Percentiles rank a stretch among this genome's conserved stretches.
phyloP scores from a whole-genome alignment of 2,797 vertebrate genomes.

The Pygocentrus nattereri region DNA sequence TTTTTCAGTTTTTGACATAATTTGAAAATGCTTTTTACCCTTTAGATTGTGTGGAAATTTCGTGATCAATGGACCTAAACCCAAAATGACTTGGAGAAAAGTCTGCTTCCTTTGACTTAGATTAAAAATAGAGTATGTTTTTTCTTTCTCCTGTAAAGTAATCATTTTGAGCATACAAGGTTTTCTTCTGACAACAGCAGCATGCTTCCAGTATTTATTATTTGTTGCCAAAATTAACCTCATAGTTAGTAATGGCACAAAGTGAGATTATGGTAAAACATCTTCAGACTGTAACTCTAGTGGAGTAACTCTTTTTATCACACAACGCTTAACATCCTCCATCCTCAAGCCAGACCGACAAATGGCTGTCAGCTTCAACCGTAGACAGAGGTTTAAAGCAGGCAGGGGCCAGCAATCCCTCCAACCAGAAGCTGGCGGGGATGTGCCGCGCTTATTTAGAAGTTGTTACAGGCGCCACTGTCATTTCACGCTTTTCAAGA shows the following conservation, averaged over 20 bases:
- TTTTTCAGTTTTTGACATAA: too few relatives aligned
- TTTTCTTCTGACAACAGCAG: too few relatives aligned
- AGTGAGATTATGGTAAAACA: background rate
- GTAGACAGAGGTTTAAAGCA: constrained; percentile 49
- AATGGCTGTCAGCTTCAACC: constrained; percentile 50
- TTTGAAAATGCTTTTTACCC: too few relatives aligned
- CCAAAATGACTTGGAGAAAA: too few relatives aligned
- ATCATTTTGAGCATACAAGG: too few relatives aligned
- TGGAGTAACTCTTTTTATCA: background rate
- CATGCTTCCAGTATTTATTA: background rate
- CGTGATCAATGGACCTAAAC: too few relatives aligned
- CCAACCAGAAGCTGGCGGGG: constrained; percentile 27
- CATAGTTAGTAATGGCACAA: background rate
- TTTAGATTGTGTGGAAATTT: too few relatives aligned
- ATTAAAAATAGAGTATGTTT: too few relatives aligned
- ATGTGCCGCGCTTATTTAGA: constrained; percentile 28
- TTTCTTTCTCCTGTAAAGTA: too few relatives aligned
- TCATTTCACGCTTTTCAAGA: constrained; percentile 62
- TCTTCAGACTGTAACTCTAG: background rate
- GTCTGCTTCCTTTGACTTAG: too few relatives aligned
- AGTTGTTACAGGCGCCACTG: constrained; percentile 35
- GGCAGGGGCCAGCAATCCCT: constrained; percentile 25
- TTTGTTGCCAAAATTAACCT: background rate
- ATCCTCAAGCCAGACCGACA: constrained; percentile 56
- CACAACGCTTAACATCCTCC: background rate